A percentile compares a stretch with the other conserved stretches of the same genome.
These are phyloP conservation scores for Lasioglossum vierecki DNA, from an alignment of 2,888 invertebrate species.

Conservation along the genomic window DNA sequence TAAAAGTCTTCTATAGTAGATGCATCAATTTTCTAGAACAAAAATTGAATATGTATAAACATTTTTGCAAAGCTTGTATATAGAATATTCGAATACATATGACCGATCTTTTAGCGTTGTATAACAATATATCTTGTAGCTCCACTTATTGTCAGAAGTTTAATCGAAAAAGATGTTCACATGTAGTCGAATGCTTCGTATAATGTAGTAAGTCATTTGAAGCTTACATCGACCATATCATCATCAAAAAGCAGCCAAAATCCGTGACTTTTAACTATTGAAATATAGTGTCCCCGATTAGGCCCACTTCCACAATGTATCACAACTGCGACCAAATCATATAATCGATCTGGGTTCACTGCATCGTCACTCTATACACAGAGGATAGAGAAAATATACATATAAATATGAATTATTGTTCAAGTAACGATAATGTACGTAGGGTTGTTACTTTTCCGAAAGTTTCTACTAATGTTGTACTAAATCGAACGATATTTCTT, in stretches of 20 bases:
- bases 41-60: conserved; percentile 47
- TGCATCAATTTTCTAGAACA: conserved; percentile 97
- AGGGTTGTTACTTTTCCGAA: neutral
- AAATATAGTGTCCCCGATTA: conserved; percentile 99
- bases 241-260: conserved; percentile 99
- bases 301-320: conserved; percentile 99
- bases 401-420: neutral
- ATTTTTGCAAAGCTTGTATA: conserved; percentile 68
- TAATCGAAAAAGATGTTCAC: neutral
- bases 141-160: neutral
- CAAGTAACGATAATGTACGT: neutral
- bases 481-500: too few relatives aligned
- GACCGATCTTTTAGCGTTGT: neutral
- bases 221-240: conserved; percentile 98
- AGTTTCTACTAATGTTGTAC: too few relatives aligned
- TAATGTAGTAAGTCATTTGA: neutral
- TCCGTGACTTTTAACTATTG: conserved; percentile 99
- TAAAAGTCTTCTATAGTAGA: conserved; percentile 99
- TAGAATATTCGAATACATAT: neutral
- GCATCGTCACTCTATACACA: conserved; percentile 96
- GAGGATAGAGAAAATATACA: neutral
- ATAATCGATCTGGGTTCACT: conserved; percentile 98
- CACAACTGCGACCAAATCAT: conserved; percentile 99
- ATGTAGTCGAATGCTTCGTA: neutral
- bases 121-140: neutral